Evolutionary conservation across 2,797 vertebrate genomes (phyloP).

Genomic region (Anguilla marmorata): DNA sequence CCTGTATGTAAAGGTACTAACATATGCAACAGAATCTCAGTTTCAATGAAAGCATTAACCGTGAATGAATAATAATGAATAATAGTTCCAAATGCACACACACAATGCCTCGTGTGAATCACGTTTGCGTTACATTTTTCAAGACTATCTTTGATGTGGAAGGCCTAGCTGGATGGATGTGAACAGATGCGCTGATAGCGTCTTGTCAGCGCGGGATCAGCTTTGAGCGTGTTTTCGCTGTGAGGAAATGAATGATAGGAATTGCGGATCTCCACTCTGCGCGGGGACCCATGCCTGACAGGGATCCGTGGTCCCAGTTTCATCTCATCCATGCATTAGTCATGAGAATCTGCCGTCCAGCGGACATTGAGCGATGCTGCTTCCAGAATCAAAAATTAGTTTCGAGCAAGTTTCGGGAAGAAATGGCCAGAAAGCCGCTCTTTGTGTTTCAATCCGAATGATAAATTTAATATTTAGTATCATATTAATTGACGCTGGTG

Average conservation of each 20-base stretch:
- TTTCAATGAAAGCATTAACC: background rate
- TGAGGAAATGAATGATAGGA: slow-evolving; percentile 6
- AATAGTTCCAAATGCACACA: background rate
- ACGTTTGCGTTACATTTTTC: background rate
- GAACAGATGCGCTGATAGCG: slow-evolving; percentile 10
- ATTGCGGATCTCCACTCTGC: slow-evolving; percentile 1
- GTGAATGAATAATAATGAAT: background rate
- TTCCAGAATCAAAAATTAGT: background rate
- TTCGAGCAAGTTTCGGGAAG: background rate
- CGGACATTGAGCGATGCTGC: background rate
- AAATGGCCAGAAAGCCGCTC: background rate
- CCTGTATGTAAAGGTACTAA: background rate
- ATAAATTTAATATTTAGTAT: background rate
- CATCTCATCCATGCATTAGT: slow-evolving; percentile 20
- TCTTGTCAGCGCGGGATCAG: slow-evolving; percentile 15
- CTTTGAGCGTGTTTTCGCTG: slow-evolving; percentile 5
- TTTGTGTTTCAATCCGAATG: slow-evolving; percentile 1
- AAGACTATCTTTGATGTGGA: background rate
- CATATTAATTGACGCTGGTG: background rate
- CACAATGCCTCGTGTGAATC: background rate
- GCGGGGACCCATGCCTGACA: background rate
- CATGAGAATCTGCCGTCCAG: background rate
- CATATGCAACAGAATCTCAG: too few species aligned
- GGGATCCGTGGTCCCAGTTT: slow-evolving; percentile 17
- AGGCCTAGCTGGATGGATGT: slow-evolving; percentile 2